These are phyloP conservation scores for Leuctra nigra DNA, from an alignment of 2,888 invertebrate genomes.

Conservation along the genomic window DNA sequence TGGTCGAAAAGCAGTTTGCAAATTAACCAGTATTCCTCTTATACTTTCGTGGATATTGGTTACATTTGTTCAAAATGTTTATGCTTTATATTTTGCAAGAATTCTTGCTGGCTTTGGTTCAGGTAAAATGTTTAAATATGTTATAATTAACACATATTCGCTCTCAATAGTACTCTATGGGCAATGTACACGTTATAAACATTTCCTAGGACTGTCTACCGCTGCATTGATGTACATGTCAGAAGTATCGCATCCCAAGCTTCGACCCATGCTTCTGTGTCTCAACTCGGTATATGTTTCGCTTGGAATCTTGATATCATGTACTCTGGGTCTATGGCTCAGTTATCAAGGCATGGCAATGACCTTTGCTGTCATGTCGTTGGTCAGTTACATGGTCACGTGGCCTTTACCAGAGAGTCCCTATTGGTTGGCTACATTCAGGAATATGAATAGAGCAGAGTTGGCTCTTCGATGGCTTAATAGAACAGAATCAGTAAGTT, in stretches of 20 bases:
- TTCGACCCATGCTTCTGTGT: conserved; percentile 48
- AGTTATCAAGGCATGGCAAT: conserved; percentile 46
- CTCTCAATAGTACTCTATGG: neutral
- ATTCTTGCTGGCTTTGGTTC: conserved; percentile 47
- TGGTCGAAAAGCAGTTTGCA: conserved; percentile 45
- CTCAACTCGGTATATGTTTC: conserved; percentile 52
- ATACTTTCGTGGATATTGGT: conserved; percentile 45
- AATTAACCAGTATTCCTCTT: conserved; percentile 44
- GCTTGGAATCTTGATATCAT: conserved; percentile 49
- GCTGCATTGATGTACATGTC: conserved; percentile 50
- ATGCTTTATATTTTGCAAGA: conserved; percentile 45
- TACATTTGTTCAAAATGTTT: conserved; percentile 40
- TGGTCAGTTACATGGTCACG: conserved; percentile 37
- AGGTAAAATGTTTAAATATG: conserved; percentile 35
- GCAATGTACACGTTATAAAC: neutral
- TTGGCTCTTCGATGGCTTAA: conserved; percentile 44
- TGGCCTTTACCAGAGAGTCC: conserved; percentile 50
- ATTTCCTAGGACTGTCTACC: conserved; percentile 44
- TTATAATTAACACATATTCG: neutral
- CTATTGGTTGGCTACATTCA: conserved; percentile 43
- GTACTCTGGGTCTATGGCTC: conserved; percentile 43
- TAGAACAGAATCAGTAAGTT: conserved; percentile 38
- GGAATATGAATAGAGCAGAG: conserved; percentile 34
- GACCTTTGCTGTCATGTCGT: conserved; percentile 40
- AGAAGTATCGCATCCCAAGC: conserved; percentile 48